Evolutionary conservation across 2,797 vertebrate species (phyloP).

Genomic region (Molothrus aeneus): DNA sequence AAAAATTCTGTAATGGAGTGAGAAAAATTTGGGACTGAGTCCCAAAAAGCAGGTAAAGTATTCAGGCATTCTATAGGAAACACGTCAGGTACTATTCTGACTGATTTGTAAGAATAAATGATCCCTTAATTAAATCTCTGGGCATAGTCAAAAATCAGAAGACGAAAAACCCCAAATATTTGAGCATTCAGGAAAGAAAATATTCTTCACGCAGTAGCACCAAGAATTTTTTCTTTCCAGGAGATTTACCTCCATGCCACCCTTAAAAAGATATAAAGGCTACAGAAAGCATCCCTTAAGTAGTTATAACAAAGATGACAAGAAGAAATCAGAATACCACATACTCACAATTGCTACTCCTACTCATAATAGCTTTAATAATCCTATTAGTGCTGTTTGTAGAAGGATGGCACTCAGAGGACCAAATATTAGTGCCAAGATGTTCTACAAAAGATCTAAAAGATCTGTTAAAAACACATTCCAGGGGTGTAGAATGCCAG

Average conservation of each 20-base stretch:
- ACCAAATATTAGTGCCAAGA: background rate
- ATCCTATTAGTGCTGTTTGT: background rate
- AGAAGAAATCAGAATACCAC: background rate
- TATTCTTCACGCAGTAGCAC: background rate
- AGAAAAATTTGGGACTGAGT: background rate
- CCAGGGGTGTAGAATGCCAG: background rate
- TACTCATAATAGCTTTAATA: background rate
- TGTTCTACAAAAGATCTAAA: background rate
- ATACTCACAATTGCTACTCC: background rate
- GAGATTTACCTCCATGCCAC: background rate
- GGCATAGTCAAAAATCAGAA: background rate
- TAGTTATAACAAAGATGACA: background rate
- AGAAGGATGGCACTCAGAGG: background rate
- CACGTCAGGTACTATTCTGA: background rate
- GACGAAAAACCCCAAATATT: background rate
- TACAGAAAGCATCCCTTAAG: background rate
- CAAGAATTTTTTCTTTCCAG: background rate
- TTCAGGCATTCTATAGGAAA: background rate
- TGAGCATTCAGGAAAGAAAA: background rate
- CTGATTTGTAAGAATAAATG: background rate
- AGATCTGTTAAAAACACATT: background rate
- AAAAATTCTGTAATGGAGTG: background rate
- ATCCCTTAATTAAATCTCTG: background rate
- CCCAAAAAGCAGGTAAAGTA: background rate
- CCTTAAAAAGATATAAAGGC: background rate